Evolutionary conservation across 1,140 invertebrate species (phyloP).

Genomic region (Brachystomella parvula): DNA sequence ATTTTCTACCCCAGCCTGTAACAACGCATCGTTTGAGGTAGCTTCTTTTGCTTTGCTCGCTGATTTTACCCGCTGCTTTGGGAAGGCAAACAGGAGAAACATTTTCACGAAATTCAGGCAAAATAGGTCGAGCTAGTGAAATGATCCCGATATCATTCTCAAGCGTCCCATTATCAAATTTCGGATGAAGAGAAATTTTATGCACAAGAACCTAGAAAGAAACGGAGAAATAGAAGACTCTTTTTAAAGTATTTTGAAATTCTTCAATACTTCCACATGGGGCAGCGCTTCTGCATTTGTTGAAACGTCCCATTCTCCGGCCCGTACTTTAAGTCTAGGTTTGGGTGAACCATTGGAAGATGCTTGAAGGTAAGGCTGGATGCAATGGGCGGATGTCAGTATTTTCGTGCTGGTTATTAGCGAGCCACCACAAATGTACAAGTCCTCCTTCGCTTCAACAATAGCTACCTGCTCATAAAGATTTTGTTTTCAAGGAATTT

Average conservation of each 20-base stretch:
- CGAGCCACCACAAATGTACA: conserved; percentile 37
- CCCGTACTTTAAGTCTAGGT: conserved; percentile 43
- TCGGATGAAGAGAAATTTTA: conserved; percentile 39
- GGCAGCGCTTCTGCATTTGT: conserved; percentile 40
- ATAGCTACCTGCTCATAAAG: conserved; percentile 47
- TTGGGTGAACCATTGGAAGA: conserved; percentile 22
- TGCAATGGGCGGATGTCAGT: conserved; percentile 34
- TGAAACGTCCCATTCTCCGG: conserved; percentile 49
- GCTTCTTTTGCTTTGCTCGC: background rate
- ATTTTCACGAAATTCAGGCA: conserved; percentile 24
- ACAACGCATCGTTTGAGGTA: conserved; percentile 45
- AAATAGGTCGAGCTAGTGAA: conserved; percentile 40
- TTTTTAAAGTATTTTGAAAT: background rate
- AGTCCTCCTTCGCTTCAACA: conserved; percentile 44
- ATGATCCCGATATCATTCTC: conserved; percentile 48
- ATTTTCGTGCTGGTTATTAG: conserved; percentile 22
- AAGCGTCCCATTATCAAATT: conserved; percentile 44
- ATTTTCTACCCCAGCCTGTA: conserved; percentile 52
- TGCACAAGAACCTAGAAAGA: conserved; percentile 33
- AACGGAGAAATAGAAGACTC: background rate
- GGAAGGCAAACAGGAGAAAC: conserved; percentile 29
- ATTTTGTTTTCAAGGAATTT: conserved; percentile 6
- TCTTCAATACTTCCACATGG: conserved; percentile 41
- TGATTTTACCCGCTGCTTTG: background rate
- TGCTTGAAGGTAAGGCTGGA: conserved; percentile 40